phyloP scores from a whole-genome alignment of 1,140 invertebrate genomes.

The Physella acuta region DNA sequence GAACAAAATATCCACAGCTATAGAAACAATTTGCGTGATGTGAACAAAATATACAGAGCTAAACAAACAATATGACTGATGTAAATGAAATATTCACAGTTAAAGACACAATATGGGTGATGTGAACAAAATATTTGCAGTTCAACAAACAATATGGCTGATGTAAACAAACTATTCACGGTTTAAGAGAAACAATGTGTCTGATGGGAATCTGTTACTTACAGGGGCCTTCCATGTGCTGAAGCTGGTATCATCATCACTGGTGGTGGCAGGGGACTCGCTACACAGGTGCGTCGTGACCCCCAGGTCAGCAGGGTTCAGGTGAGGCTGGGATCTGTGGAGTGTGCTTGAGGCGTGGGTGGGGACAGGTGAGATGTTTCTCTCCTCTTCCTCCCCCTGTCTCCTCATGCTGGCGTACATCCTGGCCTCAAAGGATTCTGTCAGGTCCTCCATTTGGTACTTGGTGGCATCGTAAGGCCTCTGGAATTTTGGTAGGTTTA shows the following conservation, averaged over 20 bases:
- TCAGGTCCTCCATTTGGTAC: constrained; percentile 48
- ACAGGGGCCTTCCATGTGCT: constrained; percentile 51
- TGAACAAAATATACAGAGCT: no score
- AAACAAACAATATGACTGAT: no score
- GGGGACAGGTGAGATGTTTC: constrained; percentile 28
- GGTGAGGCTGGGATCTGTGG: constrained; percentile 9
- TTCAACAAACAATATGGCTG: no score
- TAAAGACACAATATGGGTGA: no score
- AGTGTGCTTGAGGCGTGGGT: constrained; percentile 4
- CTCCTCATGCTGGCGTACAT: constrained; percentile 50
- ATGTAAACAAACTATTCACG: no score
- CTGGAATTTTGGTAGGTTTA: constrained; percentile 29
- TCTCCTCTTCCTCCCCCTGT: constrained; percentile 41
- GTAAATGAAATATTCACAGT: no score
- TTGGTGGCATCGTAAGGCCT: constrained; percentile 45
- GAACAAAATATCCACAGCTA: no score
- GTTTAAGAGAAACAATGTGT: no score
- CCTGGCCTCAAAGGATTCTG: constrained; percentile 49
- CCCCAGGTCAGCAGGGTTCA: neutral
- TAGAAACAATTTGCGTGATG: no score
- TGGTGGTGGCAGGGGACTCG: constrained; percentile 43
- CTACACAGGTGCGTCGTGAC: constrained; percentile 31
- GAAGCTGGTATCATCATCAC: constrained; percentile 48
- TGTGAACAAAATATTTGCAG: no score
- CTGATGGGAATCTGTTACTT: no score